A percentile compares a stretch with the other conserved stretches of the same genome.
Conservation (phyloP, 2,888 invertebrate species). For the Spodoptera exigua region DNA sequence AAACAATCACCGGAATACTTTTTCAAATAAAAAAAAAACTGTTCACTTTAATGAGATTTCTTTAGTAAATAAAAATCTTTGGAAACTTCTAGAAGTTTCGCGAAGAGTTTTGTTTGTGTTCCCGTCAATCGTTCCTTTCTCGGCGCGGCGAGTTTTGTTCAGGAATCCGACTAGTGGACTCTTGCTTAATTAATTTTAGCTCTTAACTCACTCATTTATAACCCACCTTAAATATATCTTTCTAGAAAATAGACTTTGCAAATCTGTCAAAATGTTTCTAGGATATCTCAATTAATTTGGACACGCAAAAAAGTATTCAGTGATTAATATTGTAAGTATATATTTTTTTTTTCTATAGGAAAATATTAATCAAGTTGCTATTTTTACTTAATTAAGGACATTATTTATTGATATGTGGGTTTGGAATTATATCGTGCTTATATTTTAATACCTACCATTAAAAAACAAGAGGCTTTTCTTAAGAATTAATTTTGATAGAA, state of each 20-base stretch:
- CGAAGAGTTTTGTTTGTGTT: slow-evolving; percentile 70
- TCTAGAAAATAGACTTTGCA: slow-evolving; percentile 11
- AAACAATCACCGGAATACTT: slow-evolving; percentile 36
- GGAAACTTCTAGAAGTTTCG: slow-evolving; percentile 68
- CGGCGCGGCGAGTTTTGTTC: slow-evolving; percentile 53
- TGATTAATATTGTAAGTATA: slow-evolving; percentile 14
- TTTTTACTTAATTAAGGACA: no score
- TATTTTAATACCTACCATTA: no score
- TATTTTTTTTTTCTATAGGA: slow-evolving; percentile 2
- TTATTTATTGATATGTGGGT: neutral
- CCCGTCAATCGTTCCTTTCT: slow-evolving; percentile 57
- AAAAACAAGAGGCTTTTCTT: no score
- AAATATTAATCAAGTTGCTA: slow-evolving; percentile 7
- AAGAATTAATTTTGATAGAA: no score
- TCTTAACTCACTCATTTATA: slow-evolving; percentile 41
- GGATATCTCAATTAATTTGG: slow-evolving; percentile 13
- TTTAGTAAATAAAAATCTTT: slow-evolving; percentile 65
- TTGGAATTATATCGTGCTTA: no score
- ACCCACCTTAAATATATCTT: slow-evolving; percentile 16
- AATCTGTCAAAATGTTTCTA: slow-evolving; percentile 5
- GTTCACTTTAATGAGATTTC: slow-evolving; percentile 69
- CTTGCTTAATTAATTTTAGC: slow-evolving; percentile 59
- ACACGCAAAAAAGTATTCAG: neutral
- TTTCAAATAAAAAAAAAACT: slow-evolving; percentile 40
- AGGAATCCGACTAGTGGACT: slow-evolving; percentile 59